Evolutionary conservation across 2,113 vertebrate genomes (phyloP).

Genomic region (Gymnocephalus cernua): DNA sequence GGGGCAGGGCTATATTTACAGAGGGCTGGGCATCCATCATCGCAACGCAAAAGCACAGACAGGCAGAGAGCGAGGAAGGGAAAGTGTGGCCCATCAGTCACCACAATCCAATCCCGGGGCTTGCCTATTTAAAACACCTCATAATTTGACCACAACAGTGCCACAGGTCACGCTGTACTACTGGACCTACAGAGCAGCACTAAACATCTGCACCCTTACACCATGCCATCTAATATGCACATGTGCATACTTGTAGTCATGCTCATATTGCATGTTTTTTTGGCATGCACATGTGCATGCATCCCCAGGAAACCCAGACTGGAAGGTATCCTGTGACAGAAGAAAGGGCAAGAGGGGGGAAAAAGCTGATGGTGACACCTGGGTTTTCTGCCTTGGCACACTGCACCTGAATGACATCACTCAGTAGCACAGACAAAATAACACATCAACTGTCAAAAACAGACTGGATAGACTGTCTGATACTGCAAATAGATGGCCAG

Average conservation of each 20-base stretch:
- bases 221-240: conserved; percentile 25
- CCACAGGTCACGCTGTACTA: conserved; percentile 48
- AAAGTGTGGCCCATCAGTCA: conserved; percentile 82
- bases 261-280: conserved; percentile 12
- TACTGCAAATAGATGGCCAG: conserved; percentile 77
- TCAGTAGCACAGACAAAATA: conserved; percentile 63
- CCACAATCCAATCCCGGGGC: conserved; percentile 67
- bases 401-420: conserved; percentile 79
- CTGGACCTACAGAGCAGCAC: conserved; percentile 52
- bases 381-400: conserved; percentile 71
- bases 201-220: conserved; percentile 36
- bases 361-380: conserved; percentile 56
- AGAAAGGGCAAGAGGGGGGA: conserved; percentile 7
- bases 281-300: conserved; percentile 9
- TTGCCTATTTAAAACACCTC: conserved; percentile 76
- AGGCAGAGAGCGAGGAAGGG: conserved; percentile 74
- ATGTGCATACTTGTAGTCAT: conserved; percentile 23
- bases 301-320: conserved; percentile 10
- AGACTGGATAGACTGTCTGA: conserved; percentile 67
- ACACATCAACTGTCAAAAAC: conserved; percentile 73
- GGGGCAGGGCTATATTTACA: conserved; percentile 82
- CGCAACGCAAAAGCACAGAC: conserved; percentile 68
- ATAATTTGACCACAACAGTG: conserved; percentile 70
- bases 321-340: conserved; percentile 44
- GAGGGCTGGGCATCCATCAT: conserved; percentile 80